Evolutionary conservation across 1,140 invertebrate genomes (phyloP), one percentile per base, ranked within the genome.

Genomic region (Pantala flavescens): DNA sequence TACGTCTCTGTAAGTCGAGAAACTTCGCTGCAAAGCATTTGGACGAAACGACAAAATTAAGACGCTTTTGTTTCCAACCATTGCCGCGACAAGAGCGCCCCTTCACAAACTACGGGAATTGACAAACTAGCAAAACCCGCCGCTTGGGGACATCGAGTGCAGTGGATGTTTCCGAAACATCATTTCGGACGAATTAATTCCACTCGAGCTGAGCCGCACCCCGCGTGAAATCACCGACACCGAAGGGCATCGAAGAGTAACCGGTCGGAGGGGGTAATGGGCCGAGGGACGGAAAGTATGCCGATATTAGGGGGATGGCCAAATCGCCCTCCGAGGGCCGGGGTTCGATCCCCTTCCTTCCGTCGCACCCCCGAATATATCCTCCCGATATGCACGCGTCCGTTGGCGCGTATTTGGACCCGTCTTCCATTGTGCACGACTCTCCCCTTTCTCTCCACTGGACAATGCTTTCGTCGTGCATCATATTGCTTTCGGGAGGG

Each of bases 181-280:
- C 49, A 63, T 63, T 63, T 63, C 49, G 49, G 14, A 21, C 49
- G 49, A 63, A 63, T 63, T 63, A 63, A 63, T 63, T 63, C 49
- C 49, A 63, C 49, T 63, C 49, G 49, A 63, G 49, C n/a, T 63
- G 49, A 63, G 49, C 49, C 49, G n/a, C 49, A 63, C 49, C 49
- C 49, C 12, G 5, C 49, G 12, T 63, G 49, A 63, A 63, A 63
- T 63, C 49, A 63, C 49, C 49, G 49, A 63, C 49, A 63, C 49
- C 49, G 12, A 63, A 63, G 49, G 49, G 49, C 49, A 63, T 3
- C 49, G 49, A 63, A 21, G 49, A 21, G 49, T 3, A 63, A 21
- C 14, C 16, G 49, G 49, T 19, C 28, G 28, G 12, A 12, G 49
- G 49, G n/a, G 49, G n/a, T 3, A 63, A 21, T 19, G 49, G 2